Evolutionary conservation across 2,888 invertebrate species (phyloP).

Genomic region (Metallyticus violacea): DNA sequence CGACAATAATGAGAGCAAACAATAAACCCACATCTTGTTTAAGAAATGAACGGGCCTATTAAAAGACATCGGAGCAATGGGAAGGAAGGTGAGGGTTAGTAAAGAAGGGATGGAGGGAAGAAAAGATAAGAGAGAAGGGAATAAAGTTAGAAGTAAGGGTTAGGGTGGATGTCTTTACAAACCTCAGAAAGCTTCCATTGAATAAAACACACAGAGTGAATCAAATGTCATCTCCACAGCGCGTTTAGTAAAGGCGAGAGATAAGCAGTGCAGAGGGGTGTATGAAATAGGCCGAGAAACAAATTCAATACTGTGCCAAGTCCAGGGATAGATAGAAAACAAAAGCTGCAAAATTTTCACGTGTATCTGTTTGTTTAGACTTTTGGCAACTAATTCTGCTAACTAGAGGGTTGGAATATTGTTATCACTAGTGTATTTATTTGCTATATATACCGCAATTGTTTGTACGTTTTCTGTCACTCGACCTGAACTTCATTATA

Average conservation of each 20-base stretch:
- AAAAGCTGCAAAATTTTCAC: no score
- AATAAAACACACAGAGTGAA: background rate
- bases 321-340: background rate
- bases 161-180: background rate
- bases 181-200: background rate
- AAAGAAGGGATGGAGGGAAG: background rate
- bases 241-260: background rate
- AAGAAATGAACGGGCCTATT: background rate
- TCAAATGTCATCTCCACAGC: background rate
- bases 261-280: background rate
- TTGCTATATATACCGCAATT: no score
- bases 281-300: background rate
- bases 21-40: conserved; percentile 6
- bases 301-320: background rate
- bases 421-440: no score
- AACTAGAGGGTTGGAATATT: no score
- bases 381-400: no score
- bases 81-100: background rate
- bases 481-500: no score
- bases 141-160: no score
- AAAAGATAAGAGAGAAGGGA: background rate
- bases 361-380: no score
- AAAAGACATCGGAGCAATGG: background rate
- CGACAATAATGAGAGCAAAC: background rate
- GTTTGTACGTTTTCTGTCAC: no score